Conservation (phyloP, 2,888 invertebrate genomes). For the Lomographa bimaculata region DNA sequence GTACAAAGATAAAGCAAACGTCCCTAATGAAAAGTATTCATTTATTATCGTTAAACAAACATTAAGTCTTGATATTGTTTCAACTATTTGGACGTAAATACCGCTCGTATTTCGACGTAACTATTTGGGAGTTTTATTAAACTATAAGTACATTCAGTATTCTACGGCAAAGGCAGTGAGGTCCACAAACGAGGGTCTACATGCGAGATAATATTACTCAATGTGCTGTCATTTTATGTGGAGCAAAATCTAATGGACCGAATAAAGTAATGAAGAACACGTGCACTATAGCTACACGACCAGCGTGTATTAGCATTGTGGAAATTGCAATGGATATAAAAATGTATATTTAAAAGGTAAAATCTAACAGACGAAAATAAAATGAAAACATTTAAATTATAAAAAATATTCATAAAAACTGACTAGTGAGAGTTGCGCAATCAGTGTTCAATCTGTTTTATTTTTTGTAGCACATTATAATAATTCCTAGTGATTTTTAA, state of each 20-base stretch:
- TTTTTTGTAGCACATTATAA: too few species aligned
- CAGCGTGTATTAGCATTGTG: too few species aligned
- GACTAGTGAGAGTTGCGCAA: too few species aligned
- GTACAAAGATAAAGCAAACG: background rate
- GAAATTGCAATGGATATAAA: too few species aligned
- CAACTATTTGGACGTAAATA: background rate
- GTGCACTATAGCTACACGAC: conserved; percentile 34
- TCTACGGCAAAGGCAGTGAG: too few species aligned
- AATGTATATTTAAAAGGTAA: too few species aligned
- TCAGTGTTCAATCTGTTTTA: too few species aligned
- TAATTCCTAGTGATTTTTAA: too few species aligned
- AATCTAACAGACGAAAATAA: too few species aligned
- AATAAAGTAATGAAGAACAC: conserved; percentile 40
- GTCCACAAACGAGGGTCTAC: conserved; percentile 4
- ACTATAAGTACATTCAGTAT: conserved; percentile 1
- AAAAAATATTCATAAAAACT: too few species aligned
- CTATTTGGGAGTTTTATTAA: background rate
- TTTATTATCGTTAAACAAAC: background rate
- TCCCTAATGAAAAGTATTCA: background rate
- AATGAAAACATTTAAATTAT: too few species aligned
- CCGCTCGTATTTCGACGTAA: background rate
- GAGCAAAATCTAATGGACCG: conserved; percentile 38
- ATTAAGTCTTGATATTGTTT: background rate
- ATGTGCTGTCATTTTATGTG: conserved; percentile 4
- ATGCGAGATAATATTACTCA: conserved; percentile 13